Evolutionary conservation across 1,140 invertebrate genomes (phyloP).

Genomic region (Phortica variegata): DNA sequence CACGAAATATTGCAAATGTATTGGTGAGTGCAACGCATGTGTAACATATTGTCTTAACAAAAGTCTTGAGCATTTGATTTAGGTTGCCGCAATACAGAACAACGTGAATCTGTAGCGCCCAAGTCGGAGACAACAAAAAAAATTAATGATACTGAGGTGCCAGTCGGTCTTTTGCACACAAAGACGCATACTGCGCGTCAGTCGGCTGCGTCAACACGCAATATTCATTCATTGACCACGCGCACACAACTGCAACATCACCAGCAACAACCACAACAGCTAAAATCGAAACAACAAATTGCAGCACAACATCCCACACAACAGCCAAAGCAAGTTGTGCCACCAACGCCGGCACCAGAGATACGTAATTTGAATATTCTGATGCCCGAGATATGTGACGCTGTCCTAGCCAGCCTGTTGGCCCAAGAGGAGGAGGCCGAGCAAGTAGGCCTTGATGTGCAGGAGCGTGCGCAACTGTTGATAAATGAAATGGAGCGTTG

Average conservation of each 20-base stretch:
- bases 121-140: no score
- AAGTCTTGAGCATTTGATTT: neutral
- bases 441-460: constrained; percentile 11
- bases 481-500: constrained; percentile 18
- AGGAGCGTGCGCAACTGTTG: constrained; percentile 18
- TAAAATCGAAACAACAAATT: neutral
- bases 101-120: constrained; percentile 11
- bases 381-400: constrained; percentile 16
- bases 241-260: neutral
- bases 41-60: neutral
- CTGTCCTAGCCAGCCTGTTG: constrained; percentile 22
- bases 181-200: no score
- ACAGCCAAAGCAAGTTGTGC: neutral
- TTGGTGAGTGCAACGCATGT: constrained; percentile 18
- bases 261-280: neutral
- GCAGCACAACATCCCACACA: neutral
- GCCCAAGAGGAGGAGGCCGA: constrained; percentile 24
- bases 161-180: no score
- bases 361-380: constrained; percentile 24
- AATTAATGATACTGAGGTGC: no score
- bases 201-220: neutral
- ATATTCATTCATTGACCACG: neutral
- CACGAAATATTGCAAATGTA: constrained; percentile 27
- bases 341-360: neutral
- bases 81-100: constrained; percentile 38